phyloP scores from a whole-genome alignment of 2,888 invertebrate genomes.

The Petrolisthes cinctipes region DNA sequence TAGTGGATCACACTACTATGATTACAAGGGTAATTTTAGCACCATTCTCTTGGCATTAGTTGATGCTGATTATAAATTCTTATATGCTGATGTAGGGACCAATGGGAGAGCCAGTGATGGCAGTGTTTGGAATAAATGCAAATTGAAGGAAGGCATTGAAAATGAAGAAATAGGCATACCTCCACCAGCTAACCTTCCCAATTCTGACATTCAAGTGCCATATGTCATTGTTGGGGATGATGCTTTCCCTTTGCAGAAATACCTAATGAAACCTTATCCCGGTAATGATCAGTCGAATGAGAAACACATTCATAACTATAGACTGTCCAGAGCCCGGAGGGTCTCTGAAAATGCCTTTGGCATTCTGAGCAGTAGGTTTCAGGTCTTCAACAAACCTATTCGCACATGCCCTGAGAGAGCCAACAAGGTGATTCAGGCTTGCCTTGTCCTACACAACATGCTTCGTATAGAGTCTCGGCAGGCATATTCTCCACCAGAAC shows the following conservation, averaged over 20 bases:
- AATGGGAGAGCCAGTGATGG: conserved; percentile 25
- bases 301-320: conserved; percentile 16
- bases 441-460: conserved; percentile 28
- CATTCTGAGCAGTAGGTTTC: conserved; percentile 16
- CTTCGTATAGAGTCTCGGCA: neutral
- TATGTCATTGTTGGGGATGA: conserved; percentile 24
- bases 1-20: conserved; percentile 17
- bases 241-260: conserved; percentile 11
- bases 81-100: conserved; percentile 14
- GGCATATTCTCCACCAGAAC: conserved; percentile 10
- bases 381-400: conserved; percentile 19
- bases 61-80: conserved; percentile 26
- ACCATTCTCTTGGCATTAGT: conserved; percentile 14
- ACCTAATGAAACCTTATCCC: conserved; percentile 28
- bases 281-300: conserved; percentile 6
- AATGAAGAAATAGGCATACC: conserved; percentile 20
- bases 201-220: neutral
- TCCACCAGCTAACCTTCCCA: neutral
- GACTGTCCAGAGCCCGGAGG: conserved; percentile 20
- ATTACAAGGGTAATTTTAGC: conserved; percentile 23
- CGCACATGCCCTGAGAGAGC: conserved; percentile 10
- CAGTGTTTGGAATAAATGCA: conserved; percentile 27
- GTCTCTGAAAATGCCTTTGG: conserved; percentile 39
- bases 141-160: neutral
- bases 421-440: conserved; percentile 19